phyloP scores from a whole-genome alignment of 2,113 vertebrate species.

The Axis porcinus region DNA sequence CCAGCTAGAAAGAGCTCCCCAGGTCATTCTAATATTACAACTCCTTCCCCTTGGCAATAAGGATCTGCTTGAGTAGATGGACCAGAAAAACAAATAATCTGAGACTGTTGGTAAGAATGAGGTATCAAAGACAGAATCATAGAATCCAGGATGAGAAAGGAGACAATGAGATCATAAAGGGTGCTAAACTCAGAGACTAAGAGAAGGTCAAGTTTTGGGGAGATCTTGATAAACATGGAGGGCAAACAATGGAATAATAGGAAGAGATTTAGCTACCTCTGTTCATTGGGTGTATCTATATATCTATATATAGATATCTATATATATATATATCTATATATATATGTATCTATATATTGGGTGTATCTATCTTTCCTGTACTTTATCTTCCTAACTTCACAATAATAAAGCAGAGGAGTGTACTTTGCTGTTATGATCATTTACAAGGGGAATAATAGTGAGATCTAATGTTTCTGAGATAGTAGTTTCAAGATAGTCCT shows the following conservation, averaged over 20 bases:
- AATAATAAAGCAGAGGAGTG: not conserved
- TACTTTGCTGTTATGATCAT: not conserved
- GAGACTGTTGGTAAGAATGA: not conserved
- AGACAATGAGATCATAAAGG: not conserved
- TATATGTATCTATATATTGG: no score
- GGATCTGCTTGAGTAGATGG: not conserved
- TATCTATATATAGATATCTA: no score
- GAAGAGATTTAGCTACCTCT: not conserved
- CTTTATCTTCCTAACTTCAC: not conserved
- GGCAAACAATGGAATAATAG: not conserved
- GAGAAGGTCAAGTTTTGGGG: not conserved
- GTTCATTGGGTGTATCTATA: no score
- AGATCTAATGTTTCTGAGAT: not conserved
- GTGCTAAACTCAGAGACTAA: not conserved
- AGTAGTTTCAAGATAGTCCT: not conserved
- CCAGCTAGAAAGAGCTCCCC: not conserved
- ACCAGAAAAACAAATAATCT: not conserved
- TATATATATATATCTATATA: no score
- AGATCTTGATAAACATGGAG: not conserved
- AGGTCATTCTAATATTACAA: not conserved
- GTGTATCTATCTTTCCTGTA: not conserved
- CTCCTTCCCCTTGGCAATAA: not conserved
- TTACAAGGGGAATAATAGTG: not conserved
- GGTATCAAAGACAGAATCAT: not conserved
- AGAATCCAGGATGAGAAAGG: not conserved